phyloP scores from a whole-genome alignment of 2,113 vertebrate genomes.

The Phycodurus eques region DNA sequence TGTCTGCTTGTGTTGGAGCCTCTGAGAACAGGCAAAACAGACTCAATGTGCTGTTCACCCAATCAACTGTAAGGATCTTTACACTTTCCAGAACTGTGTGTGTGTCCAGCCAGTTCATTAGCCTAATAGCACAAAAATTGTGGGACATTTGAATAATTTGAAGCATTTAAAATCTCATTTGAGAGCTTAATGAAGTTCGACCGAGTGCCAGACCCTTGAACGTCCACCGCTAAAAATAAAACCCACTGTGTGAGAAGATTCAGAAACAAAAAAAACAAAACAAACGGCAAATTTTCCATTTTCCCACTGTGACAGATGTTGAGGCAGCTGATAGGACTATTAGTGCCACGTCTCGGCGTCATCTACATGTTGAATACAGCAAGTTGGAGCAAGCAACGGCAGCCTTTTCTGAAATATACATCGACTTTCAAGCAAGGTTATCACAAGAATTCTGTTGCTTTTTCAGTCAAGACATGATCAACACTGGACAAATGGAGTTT shows the following conservation, averaged over 20 bases:
- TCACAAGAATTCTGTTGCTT: background rate
- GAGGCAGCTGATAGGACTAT: conserved; percentile 38
- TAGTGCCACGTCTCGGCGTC: conserved; percentile 11
- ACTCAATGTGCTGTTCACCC: conserved; percentile 24
- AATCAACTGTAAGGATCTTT: conserved; percentile 47
- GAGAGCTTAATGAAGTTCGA: conserved; percentile 57
- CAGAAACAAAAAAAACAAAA: background rate
- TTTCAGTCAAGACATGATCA: background rate
- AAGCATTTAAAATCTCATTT: conserved; percentile 65
- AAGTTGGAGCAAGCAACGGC: background rate
- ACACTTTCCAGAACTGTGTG: background rate
- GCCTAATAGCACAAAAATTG: conserved; percentile 33
- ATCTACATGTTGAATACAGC: conserved; percentile 19
- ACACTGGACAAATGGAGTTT: background rate
- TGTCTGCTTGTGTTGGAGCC: conserved; percentile 54
- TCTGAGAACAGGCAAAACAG: conserved; percentile 53
- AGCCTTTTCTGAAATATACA: background rate
- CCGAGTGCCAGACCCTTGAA: conserved; percentile 34
- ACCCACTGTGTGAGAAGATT: conserved; percentile 26
- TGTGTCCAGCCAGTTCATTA: conserved; percentile 31
- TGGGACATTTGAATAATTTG: conserved; percentile 45
- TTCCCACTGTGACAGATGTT: conserved; percentile 42
- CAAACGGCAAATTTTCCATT: conserved; percentile 31
- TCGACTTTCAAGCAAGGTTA: background rate
- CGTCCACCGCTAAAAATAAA: conserved; percentile 53